Evolutionary conservation across 2,797 vertebrate genomes (phyloP), one percentile per base, ranked within the genome.

Genomic region (Pitangus sulphuratus): DNA sequence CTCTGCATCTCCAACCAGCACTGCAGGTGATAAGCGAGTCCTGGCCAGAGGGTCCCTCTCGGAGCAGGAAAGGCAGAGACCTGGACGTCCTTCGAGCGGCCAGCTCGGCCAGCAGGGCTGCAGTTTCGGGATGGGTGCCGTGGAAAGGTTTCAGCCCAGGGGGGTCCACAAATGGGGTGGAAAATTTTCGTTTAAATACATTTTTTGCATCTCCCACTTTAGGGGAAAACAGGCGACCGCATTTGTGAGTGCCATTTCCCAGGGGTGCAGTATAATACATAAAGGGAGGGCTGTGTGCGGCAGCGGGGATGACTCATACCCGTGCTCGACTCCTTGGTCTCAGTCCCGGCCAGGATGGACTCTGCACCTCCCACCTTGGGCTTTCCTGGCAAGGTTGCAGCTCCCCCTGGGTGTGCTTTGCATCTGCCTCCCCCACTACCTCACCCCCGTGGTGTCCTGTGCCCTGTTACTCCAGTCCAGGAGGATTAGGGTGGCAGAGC

Each of bases 11-110:
- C 81, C 86, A 97, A 82, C 78, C 86, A 89, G 93, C 92, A 85
- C 90, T 95, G 96, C 95, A 96, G 93, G 94, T 95, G 93, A 94
- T n/a, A 42, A 87, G 64, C 75, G 87, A 78, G 87, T 68, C 66
- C 88, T 93, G 71, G 69, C 1, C 0, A 39, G 84, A 88, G 75
- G 76, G 79, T 74, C 86, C 68, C 56, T 89, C 13, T 72, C 1
- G 0, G 56, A 18, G 56, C 82, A 82, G 37, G 62, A 61, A 21
- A 57, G 33, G n/a, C 33, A 1, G 40, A 30, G 62, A 15, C 39
- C 76, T 79, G 47, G 12, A 6, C 15, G 66, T 79, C 76, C 72
- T 95, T 82, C 22, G 14, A 39, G 69, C 33, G 9, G 62, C n/a
- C 82, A 71, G 6, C 40, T 57, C 53, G 18, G 58, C 44, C 75